phyloP scores from a whole-genome alignment of 2,797 vertebrate genomes.

The Allobates femoralis region DNA sequence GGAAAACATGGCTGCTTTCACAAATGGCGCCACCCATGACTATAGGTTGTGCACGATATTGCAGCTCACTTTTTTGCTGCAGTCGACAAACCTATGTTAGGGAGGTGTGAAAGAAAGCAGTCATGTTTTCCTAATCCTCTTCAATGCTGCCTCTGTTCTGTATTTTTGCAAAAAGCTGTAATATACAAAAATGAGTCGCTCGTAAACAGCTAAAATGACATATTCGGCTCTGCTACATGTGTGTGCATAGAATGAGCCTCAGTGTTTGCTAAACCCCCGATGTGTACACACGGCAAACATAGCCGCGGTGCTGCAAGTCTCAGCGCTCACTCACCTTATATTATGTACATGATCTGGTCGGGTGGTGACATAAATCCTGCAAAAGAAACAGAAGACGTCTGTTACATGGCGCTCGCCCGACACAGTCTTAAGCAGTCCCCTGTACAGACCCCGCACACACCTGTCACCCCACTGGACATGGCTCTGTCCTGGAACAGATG shows the following conservation, averaged over 20 bases:
- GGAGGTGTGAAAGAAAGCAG: too few species aligned
- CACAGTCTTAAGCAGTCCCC: not conserved
- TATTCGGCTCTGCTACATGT: not conserved
- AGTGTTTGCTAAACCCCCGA: not conserved
- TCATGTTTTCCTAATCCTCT: too few species aligned
- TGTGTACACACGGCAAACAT: not conserved
- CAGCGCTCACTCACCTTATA: conserved; percentile 73
- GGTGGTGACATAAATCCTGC: conserved; percentile 78
- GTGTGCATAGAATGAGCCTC: not conserved
- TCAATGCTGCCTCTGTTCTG: too few species aligned
- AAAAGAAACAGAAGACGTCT: conserved; percentile 29
- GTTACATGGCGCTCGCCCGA: not conserved
- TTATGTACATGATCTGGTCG: conserved; percentile 78
- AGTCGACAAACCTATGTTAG: too few species aligned
- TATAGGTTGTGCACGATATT: too few species aligned
- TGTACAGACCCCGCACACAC: conserved; percentile 65
- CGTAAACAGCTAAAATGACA: not conserved
- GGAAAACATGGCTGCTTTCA: too few species aligned
- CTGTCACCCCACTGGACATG: conserved; percentile 78
- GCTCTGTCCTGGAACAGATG: conserved; percentile 80
- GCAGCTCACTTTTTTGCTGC: too few species aligned
- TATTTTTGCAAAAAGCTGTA: not conserved
- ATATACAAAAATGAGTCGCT: not conserved
- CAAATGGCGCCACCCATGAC: too few species aligned
- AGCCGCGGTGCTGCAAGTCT: not conserved